Conservation (phyloP, 2,888 invertebrate species). For the Pheosia tremula region DNA sequence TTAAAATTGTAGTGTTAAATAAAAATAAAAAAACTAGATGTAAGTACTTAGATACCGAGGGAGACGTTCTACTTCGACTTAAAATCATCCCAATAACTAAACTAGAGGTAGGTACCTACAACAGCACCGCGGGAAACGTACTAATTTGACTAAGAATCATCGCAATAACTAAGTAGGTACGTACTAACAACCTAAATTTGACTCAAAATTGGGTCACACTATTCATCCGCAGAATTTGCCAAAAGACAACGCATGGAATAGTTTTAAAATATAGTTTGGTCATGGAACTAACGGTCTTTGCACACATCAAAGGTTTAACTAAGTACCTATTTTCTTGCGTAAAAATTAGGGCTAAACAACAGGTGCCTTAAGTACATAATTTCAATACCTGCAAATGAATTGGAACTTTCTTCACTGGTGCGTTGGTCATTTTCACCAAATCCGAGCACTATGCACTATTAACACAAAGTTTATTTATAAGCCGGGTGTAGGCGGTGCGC, state of each 20-base stretch:
- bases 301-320: constrained; percentile 1
- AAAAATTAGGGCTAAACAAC: constrained; percentile 57
- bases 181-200: constrained; percentile 26
- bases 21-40: no score
- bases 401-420: constrained; percentile 97
- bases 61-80: no score
- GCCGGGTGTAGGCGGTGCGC: constrained; percentile 65
- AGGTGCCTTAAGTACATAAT: constrained; percentile 47
- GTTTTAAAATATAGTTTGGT: constrained; percentile 9
- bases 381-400: constrained; percentile 94
- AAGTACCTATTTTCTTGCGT: constrained; percentile 11
- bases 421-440: constrained; percentile 84
- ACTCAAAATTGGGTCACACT: constrained; percentile 53
- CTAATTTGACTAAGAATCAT: constrained; percentile 13
- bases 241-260: constrained; percentile 9
- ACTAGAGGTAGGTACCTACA: neutral
- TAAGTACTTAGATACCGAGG: no score
- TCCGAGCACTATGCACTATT: constrained; percentile 64
- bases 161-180: constrained; percentile 16
- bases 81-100: no score
- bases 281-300: neutral
- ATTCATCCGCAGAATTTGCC: constrained; percentile 30
- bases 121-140: neutral
- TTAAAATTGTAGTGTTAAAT: no score
- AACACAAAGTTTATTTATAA: constrained; percentile 72